Evolutionary conservation across 2,797 vertebrate species (phyloP), one percentile per base, ranked within the genome.

Genomic region (Cichlasoma orientale): DNA sequence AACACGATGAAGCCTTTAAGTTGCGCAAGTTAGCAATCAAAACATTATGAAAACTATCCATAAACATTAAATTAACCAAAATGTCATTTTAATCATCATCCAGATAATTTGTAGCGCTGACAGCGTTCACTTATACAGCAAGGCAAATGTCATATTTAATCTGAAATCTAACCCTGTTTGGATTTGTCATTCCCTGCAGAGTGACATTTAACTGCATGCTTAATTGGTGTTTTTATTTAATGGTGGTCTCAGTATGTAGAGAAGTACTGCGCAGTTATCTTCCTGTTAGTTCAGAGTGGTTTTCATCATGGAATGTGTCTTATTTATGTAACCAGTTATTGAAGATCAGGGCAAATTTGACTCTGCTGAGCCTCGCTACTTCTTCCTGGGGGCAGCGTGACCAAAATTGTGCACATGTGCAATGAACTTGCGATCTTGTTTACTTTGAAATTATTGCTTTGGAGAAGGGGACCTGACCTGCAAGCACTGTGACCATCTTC

Each of bases 21-120:
- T 44, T 47, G 7, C 61, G 3, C 31, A 71, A 70, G 70, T 79
- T 63, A 75, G 38, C 23, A 72, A 73, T 90, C 21, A 58, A 77
- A 52, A 72, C 7, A 33, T 55, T 58, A 38, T 76, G 18, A 79
- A 61, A 73, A 4, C 14, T 33, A 68, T 52, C 23, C 14, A 50
- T 50, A 29, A 70, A 74, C 31, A 56, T 55, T 25, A 38, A 70
- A 82, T 56, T 27, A 27, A 3, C 69, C 59, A 12, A 82, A 75
- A 82, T 56, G 56, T 33, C 44, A 63, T 77, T 79, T 84, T 63
- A 71, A 33, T 80, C 70, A 78, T 63, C 77, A 70, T 59, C 52
- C 61, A 38, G 31, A 78, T 79, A 27, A 84, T 87, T 50, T 72
- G 47, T 23, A 19, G 2, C 9, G 6, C 5, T 38, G 61, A 38